Evolutionary conservation across 2,797 vertebrate genomes (phyloP), one percentile per base, ranked within the genome.

Genomic region (Anabas testudineus): DNA sequence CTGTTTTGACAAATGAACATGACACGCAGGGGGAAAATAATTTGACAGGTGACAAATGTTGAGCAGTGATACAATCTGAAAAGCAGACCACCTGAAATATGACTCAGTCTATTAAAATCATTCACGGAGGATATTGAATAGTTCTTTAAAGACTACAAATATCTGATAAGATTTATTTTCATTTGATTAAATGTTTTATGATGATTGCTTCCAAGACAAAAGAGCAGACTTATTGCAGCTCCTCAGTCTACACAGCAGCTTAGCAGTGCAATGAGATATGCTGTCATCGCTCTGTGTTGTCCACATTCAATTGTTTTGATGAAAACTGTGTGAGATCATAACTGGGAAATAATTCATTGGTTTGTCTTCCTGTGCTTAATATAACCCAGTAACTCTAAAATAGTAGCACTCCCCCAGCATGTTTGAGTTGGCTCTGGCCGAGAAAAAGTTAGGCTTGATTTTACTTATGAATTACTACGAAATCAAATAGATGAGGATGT

Each of bases 11-110:
- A 95, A 95, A 95, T 95, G 94, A 93, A 94, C 79, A 81, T 91
- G 93, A 94, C 93, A 94, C 83, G 91, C 83, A 65, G 85, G 86
- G 85, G 90, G 90, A 89, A 92, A 93, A 94, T 95, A 94, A 95
- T 95, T 94, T 95, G 94, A 95, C 94, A 94, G 91, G 91, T 94
- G 95, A 95, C 93, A 94, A 95, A 95, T 95, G 95, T 93, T 90
- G 91, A 93, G 89, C 83, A 65, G 85, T 86, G 94, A 95, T 95
- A 94, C 91, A 90, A 95, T 94, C 93, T 94, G 94, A 95, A 94
- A 93, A 90, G 90, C 92, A 81, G 89, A 88, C 92, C 93, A 94
- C 91, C 93, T 93, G 91, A 94, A 95, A 95, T 94, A 95, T 93
- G 93, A 93, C 92, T 94, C 91, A 91, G 93, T 94, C 93, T 90